phyloP scores from a whole-genome alignment of 1,140 invertebrate genomes.

The Drosophila teissieri region DNA sequence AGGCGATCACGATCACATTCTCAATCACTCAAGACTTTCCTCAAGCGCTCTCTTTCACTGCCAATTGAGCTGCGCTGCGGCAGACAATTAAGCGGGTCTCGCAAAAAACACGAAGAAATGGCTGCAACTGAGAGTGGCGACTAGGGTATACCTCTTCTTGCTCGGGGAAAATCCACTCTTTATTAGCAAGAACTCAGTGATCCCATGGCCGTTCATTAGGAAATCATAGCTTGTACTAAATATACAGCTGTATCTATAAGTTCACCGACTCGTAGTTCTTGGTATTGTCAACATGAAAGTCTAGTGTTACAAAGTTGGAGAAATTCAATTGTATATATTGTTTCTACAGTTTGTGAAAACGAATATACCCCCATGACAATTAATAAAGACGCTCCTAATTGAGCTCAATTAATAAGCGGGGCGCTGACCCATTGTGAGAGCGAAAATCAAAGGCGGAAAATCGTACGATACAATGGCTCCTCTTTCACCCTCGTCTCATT shows the following conservation, averaged over 20 bases:
- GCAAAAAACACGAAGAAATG: slow-evolving; percentile 8
- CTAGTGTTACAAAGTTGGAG: background rate
- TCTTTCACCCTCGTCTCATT: background rate
- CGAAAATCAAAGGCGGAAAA: slow-evolving; percentile 35
- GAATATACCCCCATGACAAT: background rate
- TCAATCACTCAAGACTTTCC: no score
- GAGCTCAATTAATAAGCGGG: slow-evolving; percentile 56
- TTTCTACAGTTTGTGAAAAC: background rate
- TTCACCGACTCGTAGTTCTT: no score
- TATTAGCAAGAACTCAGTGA: no score
- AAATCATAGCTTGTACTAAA: no score
- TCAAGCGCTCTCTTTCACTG: slow-evolving; percentile 2
- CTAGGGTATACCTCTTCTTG: background rate
- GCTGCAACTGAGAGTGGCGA: background rate
- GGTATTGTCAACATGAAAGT: background rate
- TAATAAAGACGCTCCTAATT: slow-evolving; percentile 43
- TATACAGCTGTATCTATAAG: no score
- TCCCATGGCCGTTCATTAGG: no score
- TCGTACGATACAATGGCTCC: slow-evolving; percentile 25
- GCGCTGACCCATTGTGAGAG: slow-evolving; percentile 29
- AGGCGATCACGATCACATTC: slow-evolving; percentile 27
- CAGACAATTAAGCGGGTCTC: slow-evolving; percentile 37
- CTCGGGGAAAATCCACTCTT: no score
- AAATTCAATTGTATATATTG: background rate
- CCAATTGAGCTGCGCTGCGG: slow-evolving; percentile 43